A percentile compares a stretch with the other conserved stretches of the same genome.
phyloP scores from a whole-genome alignment of 2,113 vertebrate genomes.

The Alosa alosa region DNA sequence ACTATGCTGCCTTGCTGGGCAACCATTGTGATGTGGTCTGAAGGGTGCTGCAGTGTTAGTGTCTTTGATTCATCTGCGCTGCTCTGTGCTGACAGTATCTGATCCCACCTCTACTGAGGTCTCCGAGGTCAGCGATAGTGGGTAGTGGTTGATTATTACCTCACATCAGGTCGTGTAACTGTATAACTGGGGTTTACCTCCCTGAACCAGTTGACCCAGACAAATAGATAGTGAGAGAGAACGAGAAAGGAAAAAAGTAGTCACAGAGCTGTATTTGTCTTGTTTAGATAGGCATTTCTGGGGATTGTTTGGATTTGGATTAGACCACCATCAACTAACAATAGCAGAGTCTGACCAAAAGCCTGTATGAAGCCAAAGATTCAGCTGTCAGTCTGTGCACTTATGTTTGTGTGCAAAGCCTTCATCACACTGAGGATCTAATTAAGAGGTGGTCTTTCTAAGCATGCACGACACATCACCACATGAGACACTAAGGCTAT shows the following conservation, averaged over 20 bases:
- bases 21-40: slow-evolving; percentile 3
- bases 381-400: not conserved
- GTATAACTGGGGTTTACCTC: slow-evolving; percentile 28
- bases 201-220: slow-evolving; percentile 34
- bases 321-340: not conserved
- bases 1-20: not conserved
- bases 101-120: slow-evolving; percentile 22
- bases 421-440: slow-evolving; percentile 56
- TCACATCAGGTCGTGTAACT: slow-evolving; percentile 41
- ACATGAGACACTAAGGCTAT: slow-evolving; percentile 21
- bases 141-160: slow-evolving; percentile 48
- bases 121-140: slow-evolving; percentile 30
- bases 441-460: slow-evolving; percentile 55
- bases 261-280: not conserved
- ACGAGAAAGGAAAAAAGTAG: not conserved
- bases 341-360: not conserved
- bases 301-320: not conserved
- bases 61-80: not conserved
- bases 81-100: not conserved
- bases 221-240: slow-evolving; percentile 25
- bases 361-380: slow-evolving; percentile 10
- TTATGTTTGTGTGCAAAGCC: slow-evolving; percentile 41
- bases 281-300: not conserved
- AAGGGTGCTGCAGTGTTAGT: not conserved
- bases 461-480: slow-evolving; percentile 44